phyloP scores from a whole-genome alignment of 1,140 invertebrate genomes.

The Heliconius hermathena region DNA sequence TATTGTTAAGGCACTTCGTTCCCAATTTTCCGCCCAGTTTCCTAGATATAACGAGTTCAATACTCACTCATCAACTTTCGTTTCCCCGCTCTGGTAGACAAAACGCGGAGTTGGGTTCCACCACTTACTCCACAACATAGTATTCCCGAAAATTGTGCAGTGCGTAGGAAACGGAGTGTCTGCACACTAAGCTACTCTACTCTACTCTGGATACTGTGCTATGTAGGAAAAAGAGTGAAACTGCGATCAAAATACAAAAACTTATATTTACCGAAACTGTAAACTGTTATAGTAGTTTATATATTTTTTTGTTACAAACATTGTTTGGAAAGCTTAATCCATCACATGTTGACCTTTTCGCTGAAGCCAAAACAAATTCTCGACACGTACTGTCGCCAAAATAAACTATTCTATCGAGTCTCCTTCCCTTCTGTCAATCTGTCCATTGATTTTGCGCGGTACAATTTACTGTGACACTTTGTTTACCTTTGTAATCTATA shows the following conservation, averaged over 20 bases:
- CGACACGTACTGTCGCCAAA: conserved; percentile 24
- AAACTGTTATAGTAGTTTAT: not conserved
- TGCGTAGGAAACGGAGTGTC: no score
- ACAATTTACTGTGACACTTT: conserved; percentile 23
- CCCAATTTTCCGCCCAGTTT: no score
- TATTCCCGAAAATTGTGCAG: no score
- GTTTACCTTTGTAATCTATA: conserved; percentile 5
- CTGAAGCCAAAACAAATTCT: conserved; percentile 30
- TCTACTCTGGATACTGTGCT: no score
- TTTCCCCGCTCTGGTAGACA: no score
- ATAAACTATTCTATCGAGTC: conserved; percentile 26
- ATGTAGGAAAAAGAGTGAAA: no score
- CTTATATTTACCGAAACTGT: not conserved
- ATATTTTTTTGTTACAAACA: conserved; percentile 10
- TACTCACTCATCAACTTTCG: no score
- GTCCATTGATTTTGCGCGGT: conserved; percentile 20
- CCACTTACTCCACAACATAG: no score
- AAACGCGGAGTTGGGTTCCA: no score
- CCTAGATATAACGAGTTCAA: no score
- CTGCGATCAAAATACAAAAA: not conserved
- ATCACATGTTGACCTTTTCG: conserved; percentile 30
- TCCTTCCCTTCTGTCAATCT: conserved; percentile 31
- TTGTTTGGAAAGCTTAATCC: conserved; percentile 27
- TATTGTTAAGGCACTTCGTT: no score
- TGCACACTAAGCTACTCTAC: no score